Evolutionary conservation across 2,113 vertebrate genomes (phyloP).

Genomic region (Tapirus terrestris): DNA sequence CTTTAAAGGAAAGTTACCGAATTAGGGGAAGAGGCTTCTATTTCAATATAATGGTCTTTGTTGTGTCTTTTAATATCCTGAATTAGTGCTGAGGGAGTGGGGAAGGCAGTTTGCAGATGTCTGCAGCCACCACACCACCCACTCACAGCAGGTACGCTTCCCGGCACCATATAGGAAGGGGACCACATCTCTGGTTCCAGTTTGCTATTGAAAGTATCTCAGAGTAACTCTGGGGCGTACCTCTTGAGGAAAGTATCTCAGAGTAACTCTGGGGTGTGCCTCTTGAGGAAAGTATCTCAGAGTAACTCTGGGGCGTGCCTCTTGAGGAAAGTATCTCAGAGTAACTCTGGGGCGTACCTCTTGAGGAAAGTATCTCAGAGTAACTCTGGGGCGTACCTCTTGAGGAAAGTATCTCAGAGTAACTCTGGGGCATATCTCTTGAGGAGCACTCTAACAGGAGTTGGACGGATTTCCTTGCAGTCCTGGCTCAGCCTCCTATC

Average conservation of each 20-base stretch:
- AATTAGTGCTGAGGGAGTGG: neutral
- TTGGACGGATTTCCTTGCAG: neutral
- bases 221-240: neutral
- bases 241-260: neutral
- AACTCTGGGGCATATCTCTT: neutral
- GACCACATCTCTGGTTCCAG: rapidly evolving
- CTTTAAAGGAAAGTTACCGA: constrained; percentile 62
- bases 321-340: neutral
- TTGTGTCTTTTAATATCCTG: neutral
- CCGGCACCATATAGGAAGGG: rapidly evolving
- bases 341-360: neutral
- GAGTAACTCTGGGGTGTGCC: neutral
- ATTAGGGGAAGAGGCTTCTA: neutral
- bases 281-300: neutral
- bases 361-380: neutral
- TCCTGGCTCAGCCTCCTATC: neutral
- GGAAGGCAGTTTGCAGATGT: neutral
- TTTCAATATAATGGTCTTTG: constrained; percentile 9
- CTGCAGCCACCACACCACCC: rapidly evolving
- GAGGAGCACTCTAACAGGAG: neutral
- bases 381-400: too few species aligned
- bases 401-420: neutral
- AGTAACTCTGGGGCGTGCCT: neutral
- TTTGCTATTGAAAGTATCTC: neutral
- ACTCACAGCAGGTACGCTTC: neutral